Percentiles rank a stretch among this genome's conserved stretches.
Conservation (phyloP, 2,888 invertebrate species). For the Pristionchus arcanus region DNA sequence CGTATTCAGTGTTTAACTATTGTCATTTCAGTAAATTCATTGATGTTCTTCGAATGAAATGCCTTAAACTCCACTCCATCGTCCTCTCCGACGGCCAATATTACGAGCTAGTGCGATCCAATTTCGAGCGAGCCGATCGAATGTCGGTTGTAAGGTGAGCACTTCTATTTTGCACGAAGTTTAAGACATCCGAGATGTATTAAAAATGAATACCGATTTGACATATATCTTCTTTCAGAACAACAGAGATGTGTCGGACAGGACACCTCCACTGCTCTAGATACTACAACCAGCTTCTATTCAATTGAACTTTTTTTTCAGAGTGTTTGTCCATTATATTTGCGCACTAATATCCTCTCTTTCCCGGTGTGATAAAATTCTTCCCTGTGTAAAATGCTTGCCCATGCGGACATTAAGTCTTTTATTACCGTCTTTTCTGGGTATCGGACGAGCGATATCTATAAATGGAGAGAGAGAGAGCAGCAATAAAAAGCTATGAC, state of each 20-base stretch:
- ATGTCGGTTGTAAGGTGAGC: slow-evolving; percentile 88
- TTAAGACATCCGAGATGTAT: too few species aligned
- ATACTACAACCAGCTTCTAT: slow-evolving; percentile 95
- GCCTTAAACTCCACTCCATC: slow-evolving; percentile 92
- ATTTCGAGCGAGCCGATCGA: slow-evolving; percentile 98
- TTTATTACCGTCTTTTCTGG: background rate
- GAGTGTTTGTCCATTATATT: background rate
- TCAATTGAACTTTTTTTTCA: slow-evolving; percentile 85
- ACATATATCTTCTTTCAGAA: slow-evolving; percentile 82
- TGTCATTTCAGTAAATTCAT: slow-evolving; percentile 89
- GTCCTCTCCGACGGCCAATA: slow-evolving; percentile 98
- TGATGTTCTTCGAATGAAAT: slow-evolving; percentile 95
- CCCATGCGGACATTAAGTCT: background rate
- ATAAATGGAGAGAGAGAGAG: background rate
- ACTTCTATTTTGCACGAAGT: background rate
- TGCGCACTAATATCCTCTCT: background rate
- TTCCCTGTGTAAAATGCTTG: background rate
- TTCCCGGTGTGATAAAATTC: slow-evolving; percentile 30
- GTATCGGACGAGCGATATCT: slow-evolving; percentile 37
- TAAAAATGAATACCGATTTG: background rate
- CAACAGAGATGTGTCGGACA: slow-evolving; percentile 95
- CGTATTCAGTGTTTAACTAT: too few species aligned
- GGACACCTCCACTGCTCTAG: slow-evolving; percentile 93
- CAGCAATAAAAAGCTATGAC: background rate
- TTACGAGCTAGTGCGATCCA: slow-evolving; percentile 98